Evolutionary conservation across 2,113 vertebrate species (phyloP), one percentile per base, ranked within the genome.

Genomic region (Equus quagga): DNA sequence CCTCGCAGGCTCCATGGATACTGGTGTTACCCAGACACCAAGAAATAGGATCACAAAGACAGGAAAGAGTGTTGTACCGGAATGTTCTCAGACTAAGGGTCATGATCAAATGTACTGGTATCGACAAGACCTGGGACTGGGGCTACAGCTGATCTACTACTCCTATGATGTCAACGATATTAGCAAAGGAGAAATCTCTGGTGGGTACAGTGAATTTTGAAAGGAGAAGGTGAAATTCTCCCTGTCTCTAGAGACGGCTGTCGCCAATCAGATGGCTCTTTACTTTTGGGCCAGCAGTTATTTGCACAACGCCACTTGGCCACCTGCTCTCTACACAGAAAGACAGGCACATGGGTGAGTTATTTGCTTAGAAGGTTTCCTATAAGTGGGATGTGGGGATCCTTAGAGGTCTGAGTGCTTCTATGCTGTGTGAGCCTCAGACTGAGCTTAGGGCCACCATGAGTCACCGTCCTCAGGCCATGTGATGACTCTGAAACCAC

Each of bases 161-260:
- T 96, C 94, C 26, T 0, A 44, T 2, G 6, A 2, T 33, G 2
- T 44, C 17, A 0, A 5, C 0, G 18, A 17, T 4, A 21, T 3
- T n/a, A 28, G 33, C 14, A 18, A 75, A 86, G 89, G 89, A 41
- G 69, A 93, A 2, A 1, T 75, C 31, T 56, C 31, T 0, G 0
- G 14, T 4, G 96, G 96, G 82, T 98, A 95, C 94, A 58, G 4
- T 21, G 97, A n/a, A 65, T 91, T 88, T 0, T 36, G 64, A n/a
- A 5, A 8, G 4, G 89, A 21, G 4, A 0, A 0, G 0, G 0
- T 0, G 0, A 81, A 73, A 5, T 98, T 98, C 72, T 0, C 2
- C 51, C 84, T 99, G 60, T 54, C 1, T 12, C 3, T 97, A 12
- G 44, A 76, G 56, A 5, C 41, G 7, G 46, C 78, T 3, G 3